Evolutionary conservation across 2,797 vertebrate genomes (phyloP).

Genomic region (Acanthornis magna): DNA sequence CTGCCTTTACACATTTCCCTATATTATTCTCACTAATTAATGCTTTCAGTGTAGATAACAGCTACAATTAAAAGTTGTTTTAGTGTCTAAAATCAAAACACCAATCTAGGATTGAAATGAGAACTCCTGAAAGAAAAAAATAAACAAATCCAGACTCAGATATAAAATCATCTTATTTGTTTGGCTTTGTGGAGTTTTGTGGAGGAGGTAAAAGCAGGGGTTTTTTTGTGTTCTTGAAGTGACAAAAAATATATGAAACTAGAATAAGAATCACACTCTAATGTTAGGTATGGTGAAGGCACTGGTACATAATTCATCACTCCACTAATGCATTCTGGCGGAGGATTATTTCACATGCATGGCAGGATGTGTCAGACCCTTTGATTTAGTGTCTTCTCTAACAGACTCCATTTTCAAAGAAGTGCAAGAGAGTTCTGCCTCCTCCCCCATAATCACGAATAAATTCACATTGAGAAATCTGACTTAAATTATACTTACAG

Average conservation of each 20-base stretch:
- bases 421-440: not conserved
- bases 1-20: not conserved
- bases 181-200: not conserved
- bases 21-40: not conserved
- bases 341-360: slow-evolving; percentile 24
- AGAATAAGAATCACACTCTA: not conserved
- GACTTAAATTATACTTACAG: not conserved
- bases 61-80: slow-evolving; percentile 31
- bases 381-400: slow-evolving; percentile 29
- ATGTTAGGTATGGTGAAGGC: not conserved
- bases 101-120: not conserved
- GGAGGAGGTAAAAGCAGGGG: not conserved
- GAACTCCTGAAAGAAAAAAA: not conserved
- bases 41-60: not conserved
- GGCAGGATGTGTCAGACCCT: slow-evolving; percentile 6
- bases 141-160: not conserved
- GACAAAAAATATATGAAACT: not conserved
- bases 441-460: not conserved
- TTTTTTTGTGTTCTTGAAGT: not conserved
- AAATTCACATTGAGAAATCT: not conserved
- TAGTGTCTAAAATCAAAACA: slow-evolving; percentile 16
- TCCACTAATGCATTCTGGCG: not conserved
- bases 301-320: not conserved
- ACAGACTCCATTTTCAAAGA: slow-evolving; percentile 1
- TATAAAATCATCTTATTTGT: not conserved